Percentiles rank a stretch among this genome's conserved stretches.
Evolutionary conservation across 2,113 vertebrate species (phyloP).

Genomic region (Hepsetus odoe): DNA sequence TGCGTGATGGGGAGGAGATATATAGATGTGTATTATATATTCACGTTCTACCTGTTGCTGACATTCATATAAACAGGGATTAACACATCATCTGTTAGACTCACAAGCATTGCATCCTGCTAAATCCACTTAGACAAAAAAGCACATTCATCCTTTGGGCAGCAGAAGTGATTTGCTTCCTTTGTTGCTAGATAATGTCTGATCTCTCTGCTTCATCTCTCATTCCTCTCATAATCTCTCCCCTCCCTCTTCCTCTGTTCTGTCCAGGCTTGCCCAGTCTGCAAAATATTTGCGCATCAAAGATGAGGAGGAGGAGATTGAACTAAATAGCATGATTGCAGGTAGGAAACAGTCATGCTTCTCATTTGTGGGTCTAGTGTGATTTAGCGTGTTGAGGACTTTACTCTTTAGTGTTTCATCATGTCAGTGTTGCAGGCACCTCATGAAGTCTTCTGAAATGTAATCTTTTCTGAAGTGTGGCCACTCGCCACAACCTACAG

Average conservation of each 20-base stretch:
- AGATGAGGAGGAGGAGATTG: constrained; percentile 71
- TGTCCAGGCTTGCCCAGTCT: constrained; percentile 65
- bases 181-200: background rate
- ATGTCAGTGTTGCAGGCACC: background rate
- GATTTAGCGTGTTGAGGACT: background rate
- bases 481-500: no score
- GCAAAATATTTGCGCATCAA: constrained; percentile 77
- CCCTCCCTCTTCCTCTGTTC: constrained; percentile 54
- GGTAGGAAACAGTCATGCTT: constrained; percentile 50
- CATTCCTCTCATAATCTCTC: background rate
- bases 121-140: background rate
- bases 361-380: background rate
- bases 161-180: background rate
- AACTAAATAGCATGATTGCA: constrained; percentile 65
- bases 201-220: constrained; percentile 47
- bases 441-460: background rate
- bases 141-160: constrained; percentile 7
- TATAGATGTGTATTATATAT: background rate
- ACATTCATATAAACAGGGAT: background rate
- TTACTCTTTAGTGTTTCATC: background rate
- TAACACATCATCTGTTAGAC: background rate
- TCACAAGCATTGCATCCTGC: background rate
- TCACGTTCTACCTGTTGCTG: background rate
- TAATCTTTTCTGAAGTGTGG: background rate
- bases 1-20: background rate